phyloP scores from a whole-genome alignment of 2,888 invertebrate species.

The Ophioninae sp. region DNA sequence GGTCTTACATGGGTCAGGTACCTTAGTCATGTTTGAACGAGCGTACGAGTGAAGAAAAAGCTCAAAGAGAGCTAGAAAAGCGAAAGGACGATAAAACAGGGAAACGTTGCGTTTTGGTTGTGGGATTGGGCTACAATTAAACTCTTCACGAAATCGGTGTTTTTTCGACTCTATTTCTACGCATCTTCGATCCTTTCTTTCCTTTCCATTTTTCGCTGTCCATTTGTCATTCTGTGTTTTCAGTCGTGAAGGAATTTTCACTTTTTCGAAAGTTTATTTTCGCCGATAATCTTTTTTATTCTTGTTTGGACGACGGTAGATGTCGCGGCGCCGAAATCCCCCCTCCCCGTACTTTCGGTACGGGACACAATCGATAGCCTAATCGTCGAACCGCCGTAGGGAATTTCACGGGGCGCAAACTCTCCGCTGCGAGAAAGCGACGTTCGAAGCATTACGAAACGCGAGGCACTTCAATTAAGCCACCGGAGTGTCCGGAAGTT shows the following conservation, averaged over 20 bases:
- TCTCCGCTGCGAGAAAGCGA: constrained; percentile 38
- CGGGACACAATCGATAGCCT: constrained; percentile 74
- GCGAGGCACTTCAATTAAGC: constrained; percentile 52
- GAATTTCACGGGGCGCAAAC: constrained; percentile 41
- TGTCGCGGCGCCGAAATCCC: constrained; percentile 27
- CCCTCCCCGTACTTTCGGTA: constrained; percentile 62
- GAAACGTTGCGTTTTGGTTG: constrained; percentile 44
- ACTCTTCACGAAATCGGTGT: no score
- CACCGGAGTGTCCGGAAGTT: constrained; percentile 16
- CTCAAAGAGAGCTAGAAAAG: constrained; percentile 1
- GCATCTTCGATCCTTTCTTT: no score
- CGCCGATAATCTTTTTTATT: background rate
- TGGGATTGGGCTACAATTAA: no score
- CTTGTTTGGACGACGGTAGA: background rate
- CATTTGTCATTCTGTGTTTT: no score
- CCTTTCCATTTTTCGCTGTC: no score
- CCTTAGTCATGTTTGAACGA: background rate
- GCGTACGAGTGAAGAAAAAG: background rate
- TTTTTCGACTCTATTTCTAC: no score
- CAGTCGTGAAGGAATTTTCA: no score
- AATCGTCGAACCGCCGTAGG: constrained; percentile 67
- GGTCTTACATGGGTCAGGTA: no score
- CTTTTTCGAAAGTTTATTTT: background rate
- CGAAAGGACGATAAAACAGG: constrained; percentile 30
- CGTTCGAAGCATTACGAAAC: constrained; percentile 11